These are phyloP conservation scores for Saimiri boliviensis DNA, from an alignment of 2,113 vertebrate species.

Conservation along the genomic window DNA sequence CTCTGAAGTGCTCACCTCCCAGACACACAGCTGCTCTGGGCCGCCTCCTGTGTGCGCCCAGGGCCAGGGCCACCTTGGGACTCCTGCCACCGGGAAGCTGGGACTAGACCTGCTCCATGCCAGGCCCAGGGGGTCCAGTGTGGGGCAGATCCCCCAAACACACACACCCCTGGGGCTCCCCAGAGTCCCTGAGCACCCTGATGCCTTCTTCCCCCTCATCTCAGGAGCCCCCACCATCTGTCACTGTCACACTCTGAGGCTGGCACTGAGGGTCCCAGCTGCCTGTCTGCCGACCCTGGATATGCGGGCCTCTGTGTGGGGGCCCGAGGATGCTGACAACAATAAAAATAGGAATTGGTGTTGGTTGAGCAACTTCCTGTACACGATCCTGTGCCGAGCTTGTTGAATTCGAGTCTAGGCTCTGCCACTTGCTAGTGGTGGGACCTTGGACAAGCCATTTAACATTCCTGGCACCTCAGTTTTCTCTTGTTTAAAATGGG, in stretches of 20 bases:
- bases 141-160: fast-evolving
- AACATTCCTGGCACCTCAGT: background rate
- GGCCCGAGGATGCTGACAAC: background rate
- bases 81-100: background rate
- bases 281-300: background rate
- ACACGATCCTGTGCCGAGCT: background rate
- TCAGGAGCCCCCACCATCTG: background rate
- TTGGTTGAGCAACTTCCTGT: background rate
- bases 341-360: fast-evolving
- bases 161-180: background rate
- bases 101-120: background rate
- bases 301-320: fast-evolving
- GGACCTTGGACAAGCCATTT: background rate
- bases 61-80: background rate
- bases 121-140: background rate
- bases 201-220: background rate
- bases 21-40: slow-evolving; percentile 63
- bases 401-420: background rate
- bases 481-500: background rate
- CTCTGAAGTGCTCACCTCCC: slow-evolving; percentile 64
- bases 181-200: background rate
- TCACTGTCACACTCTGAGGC: background rate
- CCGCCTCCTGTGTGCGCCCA: background rate
- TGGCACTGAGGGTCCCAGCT: background rate
- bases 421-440: background rate